Base-by-base conservation (phyloP, 1,140 invertebrate species). In the Glossosoma conforme region DNA sequence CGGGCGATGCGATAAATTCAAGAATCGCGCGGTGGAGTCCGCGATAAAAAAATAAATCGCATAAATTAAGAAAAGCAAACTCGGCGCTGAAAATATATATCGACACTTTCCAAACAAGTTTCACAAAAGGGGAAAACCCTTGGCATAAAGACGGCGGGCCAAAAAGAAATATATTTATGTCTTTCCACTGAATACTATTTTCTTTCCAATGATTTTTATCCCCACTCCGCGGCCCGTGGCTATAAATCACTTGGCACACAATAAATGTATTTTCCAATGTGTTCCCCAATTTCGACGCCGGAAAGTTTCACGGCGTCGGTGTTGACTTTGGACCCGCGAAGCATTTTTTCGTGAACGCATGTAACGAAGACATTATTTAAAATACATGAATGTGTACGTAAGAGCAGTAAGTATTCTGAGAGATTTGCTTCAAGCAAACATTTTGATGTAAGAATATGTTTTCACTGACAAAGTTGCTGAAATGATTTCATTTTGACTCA, bases 251-350 rank as follows among this genome's bases (percentile, higher is more conserved):
- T 46, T 37, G 46, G 45, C 56, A 44, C 51, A 58, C 56, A 58
- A 58, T 58, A 58, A 58, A 58, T 58, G 56, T 58, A 58, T 58
- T 58, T 58, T 36, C 56, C 56, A 46, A 58, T 54, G 56, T 58
- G 48, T 44, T 50, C 51, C 51, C 45, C 47, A 51, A 47, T 51
- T 56, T 47, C 49, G 41, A 40, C 21, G 41, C 22, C 13, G 46
- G 43, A 53, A 53, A 32, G 35, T 53, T 53, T 47, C 33, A 38
- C 47, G 42, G 32, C 42, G 44, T 24, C 33, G 41, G 53, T 32
- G 47, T 50, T 45, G 46, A 32, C 42, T 40, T 35, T 45, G 21
- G 53, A 56, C 20, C 17, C 11, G 37, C 17, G 30, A 17, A 48
- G 17, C 17, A 25, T 40, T 22, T n/a, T n/a, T n/a, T n/a, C n/a